Base-by-base conservation (phyloP, 2,888 invertebrate genomes). In the Drosophila niveifrons region DNA sequence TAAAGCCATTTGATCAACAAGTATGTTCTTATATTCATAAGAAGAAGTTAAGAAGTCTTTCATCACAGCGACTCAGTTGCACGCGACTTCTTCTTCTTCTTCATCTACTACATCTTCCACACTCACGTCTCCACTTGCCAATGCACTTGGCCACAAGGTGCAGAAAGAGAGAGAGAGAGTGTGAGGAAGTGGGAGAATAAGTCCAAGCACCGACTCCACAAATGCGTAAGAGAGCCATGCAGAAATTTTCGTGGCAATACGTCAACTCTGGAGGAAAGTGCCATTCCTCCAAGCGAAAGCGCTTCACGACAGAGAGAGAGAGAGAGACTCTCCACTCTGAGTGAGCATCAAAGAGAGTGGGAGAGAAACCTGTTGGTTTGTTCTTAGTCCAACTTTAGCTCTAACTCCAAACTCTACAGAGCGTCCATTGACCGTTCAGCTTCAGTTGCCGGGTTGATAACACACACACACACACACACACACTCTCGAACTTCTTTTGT, bases 1-100 rank as follows among this genome's bases (percentile, higher is more conserved):
- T 92, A 91, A 92, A 92, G 91, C 89, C 91, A 91, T 65, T 90
- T 90, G 89, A 73, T 90, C 90, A 90, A 90, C 90, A 44, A 90
- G 90, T 91, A 90, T 90, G 91, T 91, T 92, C 91, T 92, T 92
- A 92, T 92, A 92, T 74, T 72, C 62, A 59, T 91, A 92, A 92
- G 56, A 52, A 52, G 39, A 56, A 56, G 92, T 91, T 91, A 73
- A 89, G 90, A 91, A 90, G 90, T 88, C 90, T 91, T 91, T 91
- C 90, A 90, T 87, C 57, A 70, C 59, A 66, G 73, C 67, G 63
- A 47, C 59, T 51, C 71, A 51, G 58, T 51, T 72, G 59, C 73
- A 72, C 68, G 64, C 75, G 34, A 44, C 58, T 36, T 36, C 23
- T 23, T 23, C 36, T 56, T 39, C 39, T 13, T 6, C 39, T 34